These are phyloP conservation scores for Eospalax fontanierii DNA, from an alignment of 2,797 vertebrate genomes.

Conservation along the genomic window DNA sequence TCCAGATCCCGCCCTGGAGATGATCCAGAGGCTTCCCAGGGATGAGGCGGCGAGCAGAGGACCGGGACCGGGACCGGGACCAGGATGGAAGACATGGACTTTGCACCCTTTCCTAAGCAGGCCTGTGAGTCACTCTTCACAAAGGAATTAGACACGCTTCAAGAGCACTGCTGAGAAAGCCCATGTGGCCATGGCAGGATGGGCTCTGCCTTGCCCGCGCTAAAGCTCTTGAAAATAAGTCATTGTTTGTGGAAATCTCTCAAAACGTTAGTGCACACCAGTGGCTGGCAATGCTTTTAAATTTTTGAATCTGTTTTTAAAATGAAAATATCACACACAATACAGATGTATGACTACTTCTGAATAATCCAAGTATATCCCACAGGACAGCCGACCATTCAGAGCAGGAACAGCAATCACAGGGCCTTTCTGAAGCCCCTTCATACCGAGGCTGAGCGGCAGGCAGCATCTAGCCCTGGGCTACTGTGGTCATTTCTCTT, in stretches of 20 bases:
- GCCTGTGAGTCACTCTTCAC: neutral
- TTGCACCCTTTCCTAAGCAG: neutral
- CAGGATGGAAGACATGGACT: too few relatives aligned
- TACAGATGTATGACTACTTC: neutral
- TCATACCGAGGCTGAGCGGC: accelerated
- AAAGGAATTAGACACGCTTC: neutral
- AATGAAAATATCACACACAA: slow-evolving; percentile 31
- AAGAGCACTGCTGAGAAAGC: neutral
- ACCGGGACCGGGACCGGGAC: too few relatives aligned
- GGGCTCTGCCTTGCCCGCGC: neutral
- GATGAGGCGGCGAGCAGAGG: too few relatives aligned
- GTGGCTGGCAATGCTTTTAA: neutral
- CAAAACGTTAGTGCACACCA: neutral
- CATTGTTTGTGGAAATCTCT: neutral
- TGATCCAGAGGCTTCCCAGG: neutral
- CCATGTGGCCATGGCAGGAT: neutral
- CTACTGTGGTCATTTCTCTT: neutral
- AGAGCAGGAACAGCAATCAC: too few relatives aligned
- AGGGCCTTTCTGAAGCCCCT: neutral
- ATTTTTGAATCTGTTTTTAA: slow-evolving; percentile 27
- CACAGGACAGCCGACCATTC: accelerated
- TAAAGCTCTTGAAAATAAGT: neutral
- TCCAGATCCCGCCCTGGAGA: neutral
- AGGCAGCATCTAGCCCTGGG: neutral
- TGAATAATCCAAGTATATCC: neutral